Conservation (phyloP, 2,888 invertebrate species). For the Norana najaformis region DNA sequence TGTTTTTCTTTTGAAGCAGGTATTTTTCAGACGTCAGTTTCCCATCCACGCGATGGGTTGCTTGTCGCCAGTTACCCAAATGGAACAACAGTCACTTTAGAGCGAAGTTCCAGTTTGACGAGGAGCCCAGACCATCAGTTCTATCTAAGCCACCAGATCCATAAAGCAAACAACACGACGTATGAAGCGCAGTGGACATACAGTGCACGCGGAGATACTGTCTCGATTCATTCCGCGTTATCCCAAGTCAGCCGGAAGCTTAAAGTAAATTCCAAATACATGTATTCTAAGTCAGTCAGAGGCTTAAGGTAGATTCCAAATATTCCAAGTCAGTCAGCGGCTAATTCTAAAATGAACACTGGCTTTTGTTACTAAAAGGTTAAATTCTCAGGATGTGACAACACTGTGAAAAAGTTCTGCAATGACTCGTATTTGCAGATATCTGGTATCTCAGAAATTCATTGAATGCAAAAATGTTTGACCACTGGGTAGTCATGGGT, state of each 20-base stretch:
- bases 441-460: too few species aligned
- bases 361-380: too few species aligned
- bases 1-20: background rate
- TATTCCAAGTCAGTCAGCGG: background rate
- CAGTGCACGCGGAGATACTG: slow-evolving; percentile 59
- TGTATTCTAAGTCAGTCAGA: background rate
- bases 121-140: slow-evolving; percentile 67
- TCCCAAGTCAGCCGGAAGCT: slow-evolving; percentile 14
- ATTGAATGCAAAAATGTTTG: too few species aligned
- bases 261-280: background rate
- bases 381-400: too few species aligned
- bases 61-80: slow-evolving; percentile 60
- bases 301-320: background rate
- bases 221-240: background rate
- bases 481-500: too few species aligned
- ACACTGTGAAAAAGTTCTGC: too few species aligned
- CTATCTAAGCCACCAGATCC: slow-evolving; percentile 59
- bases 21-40: slow-evolving; percentile 44
- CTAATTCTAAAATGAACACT: too few species aligned
- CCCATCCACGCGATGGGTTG: slow-evolving; percentile 59
- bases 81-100: slow-evolving; percentile 74
- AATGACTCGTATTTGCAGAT: too few species aligned
- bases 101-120: slow-evolving; percentile 86
- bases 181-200: slow-evolving; percentile 95
- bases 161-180: slow-evolving; percentile 55